phyloP scores from a whole-genome alignment of 2,113 vertebrate genomes.

The Oncorhynchus kisutch region DNA sequence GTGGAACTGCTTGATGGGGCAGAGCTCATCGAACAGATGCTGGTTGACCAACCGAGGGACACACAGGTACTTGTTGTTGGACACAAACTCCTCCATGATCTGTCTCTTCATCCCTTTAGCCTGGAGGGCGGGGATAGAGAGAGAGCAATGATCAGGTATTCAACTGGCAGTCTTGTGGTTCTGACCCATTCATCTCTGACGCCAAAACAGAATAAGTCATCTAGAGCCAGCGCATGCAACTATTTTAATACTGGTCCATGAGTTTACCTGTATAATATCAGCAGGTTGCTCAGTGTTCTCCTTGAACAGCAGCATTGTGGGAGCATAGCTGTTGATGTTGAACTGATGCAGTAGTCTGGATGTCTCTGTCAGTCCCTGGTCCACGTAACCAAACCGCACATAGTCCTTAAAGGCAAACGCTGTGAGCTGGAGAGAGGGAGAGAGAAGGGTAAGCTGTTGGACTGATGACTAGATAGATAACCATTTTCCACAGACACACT shows the following conservation, averaged over 20 bases:
- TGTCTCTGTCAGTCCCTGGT: constrained; percentile 71
- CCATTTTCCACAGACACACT: too few species aligned
- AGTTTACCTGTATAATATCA: constrained; percentile 84
- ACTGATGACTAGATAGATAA: not conserved
- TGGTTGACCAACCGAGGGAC: constrained; percentile 88
- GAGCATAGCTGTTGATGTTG: constrained; percentile 83
- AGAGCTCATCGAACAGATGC: constrained; percentile 91
- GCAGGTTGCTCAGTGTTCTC: constrained; percentile 83
- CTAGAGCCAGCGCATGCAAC: too few species aligned
- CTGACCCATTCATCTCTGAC: too few species aligned
- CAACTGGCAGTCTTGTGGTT: too few species aligned
- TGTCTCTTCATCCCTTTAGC: constrained; percentile 88
- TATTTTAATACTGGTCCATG: too few species aligned
- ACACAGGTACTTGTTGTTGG: constrained; percentile 91
- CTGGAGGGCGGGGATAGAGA: constrained; percentile 57
- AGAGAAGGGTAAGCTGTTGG: not conserved
- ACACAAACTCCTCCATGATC: constrained; percentile 89
- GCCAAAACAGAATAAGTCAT: too few species aligned
- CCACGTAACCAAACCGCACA: constrained; percentile 89
- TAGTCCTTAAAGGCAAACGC: constrained; percentile 89
- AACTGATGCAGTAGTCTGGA: constrained; percentile 79
- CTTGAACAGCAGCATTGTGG: constrained; percentile 92
- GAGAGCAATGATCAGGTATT: not conserved
- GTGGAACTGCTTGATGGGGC: constrained; percentile 91
- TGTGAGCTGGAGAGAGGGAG: constrained; percentile 73